A percentile compares a stretch with the other conserved stretches of the same genome.
These are phyloP conservation scores for Agapornis roseicollis DNA, from an alignment of 2,113 vertebrate species.

Conservation along the genomic window DNA sequence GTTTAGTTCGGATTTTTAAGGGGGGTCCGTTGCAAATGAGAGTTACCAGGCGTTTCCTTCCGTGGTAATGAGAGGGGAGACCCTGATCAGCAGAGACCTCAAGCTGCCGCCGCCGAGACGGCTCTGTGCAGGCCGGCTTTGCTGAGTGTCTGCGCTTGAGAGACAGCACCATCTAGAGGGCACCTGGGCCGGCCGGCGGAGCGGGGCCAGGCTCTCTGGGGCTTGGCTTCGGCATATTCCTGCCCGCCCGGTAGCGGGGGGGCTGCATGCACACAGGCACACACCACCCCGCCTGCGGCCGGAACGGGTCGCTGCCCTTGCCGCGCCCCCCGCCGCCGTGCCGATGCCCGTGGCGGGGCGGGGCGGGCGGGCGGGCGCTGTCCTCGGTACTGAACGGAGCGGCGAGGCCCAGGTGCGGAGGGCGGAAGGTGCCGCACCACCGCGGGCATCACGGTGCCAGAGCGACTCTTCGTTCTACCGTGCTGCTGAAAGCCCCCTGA, in stretches of 20 bases:
- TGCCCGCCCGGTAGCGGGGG: neutral
- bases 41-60: neutral
- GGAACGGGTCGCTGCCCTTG: neutral
- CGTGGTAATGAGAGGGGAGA: neutral
- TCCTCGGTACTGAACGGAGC: conserved; percentile 49
- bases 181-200: neutral
- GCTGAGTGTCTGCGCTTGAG: conserved; percentile 26
- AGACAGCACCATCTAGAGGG: conserved; percentile 64
- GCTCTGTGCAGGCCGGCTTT: neutral
- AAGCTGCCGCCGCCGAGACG: neutral
- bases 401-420: accelerated
- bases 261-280: neutral
- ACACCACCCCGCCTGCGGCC: neutral
- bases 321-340: accelerated
- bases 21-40: neutral
- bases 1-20: neutral
- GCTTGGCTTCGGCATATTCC: accelerated
- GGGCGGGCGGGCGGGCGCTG: neutral
- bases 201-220: accelerated
- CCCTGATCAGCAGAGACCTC: accelerated
- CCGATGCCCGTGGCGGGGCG: accelerated
- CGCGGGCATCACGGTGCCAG: neutral
- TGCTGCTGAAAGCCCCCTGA: neutral
- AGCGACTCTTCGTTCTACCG: accelerated
- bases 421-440: neutral